These are phyloP conservation scores for Rhamphomyia laevipes DNA, from an alignment of 2,888 invertebrate genomes.

Conservation along the genomic window DNA sequence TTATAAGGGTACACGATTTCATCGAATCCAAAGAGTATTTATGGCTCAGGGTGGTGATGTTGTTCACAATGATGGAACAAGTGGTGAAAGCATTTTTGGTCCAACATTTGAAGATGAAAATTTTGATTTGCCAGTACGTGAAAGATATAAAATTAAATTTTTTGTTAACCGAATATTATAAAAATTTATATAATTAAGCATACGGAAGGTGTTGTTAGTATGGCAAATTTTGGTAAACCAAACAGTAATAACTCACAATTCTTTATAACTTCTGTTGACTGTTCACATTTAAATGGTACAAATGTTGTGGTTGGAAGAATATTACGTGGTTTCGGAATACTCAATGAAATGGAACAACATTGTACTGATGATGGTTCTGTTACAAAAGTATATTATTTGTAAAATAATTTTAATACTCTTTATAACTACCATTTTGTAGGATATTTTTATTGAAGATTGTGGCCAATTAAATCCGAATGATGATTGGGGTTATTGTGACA, in stretches of 20 bases:
- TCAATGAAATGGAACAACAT: slow-evolving; percentile 56
- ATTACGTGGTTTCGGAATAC: slow-evolving; percentile 58
- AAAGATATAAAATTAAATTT: slow-evolving; percentile 5
- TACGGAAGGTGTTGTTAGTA: slow-evolving; percentile 55
- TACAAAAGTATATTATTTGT: slow-evolving; percentile 36
- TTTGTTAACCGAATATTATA: slow-evolving; percentile 18
- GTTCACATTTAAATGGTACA: slow-evolving; percentile 63
- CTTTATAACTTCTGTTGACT: slow-evolving; percentile 69
- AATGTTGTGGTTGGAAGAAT: slow-evolving; percentile 78
- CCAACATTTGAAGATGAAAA: slow-evolving; percentile 83
- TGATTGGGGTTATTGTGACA: slow-evolving; percentile 54
- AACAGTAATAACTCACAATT: slow-evolving; percentile 93
- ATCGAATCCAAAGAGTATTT: slow-evolving; percentile 74
- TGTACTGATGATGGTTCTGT: slow-evolving; percentile 48
- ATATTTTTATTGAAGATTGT: slow-evolving; percentile 57
- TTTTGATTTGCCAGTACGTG: slow-evolving; percentile 49
- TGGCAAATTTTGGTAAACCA: slow-evolving; percentile 65
- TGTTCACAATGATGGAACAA: slow-evolving; percentile 66
- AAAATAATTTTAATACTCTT: slow-evolving; percentile 8
- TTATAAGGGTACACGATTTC: slow-evolving; percentile 74
- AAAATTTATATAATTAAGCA: slow-evolving; percentile 44
- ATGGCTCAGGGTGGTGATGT: slow-evolving; percentile 83
- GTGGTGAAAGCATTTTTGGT: slow-evolving; percentile 93
- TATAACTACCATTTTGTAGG: slow-evolving; percentile 35
- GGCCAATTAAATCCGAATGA: slow-evolving; percentile 52